Evolutionary conservation across 2,888 invertebrate species (phyloP).

Genomic region (Allolobophora icterica): DNA sequence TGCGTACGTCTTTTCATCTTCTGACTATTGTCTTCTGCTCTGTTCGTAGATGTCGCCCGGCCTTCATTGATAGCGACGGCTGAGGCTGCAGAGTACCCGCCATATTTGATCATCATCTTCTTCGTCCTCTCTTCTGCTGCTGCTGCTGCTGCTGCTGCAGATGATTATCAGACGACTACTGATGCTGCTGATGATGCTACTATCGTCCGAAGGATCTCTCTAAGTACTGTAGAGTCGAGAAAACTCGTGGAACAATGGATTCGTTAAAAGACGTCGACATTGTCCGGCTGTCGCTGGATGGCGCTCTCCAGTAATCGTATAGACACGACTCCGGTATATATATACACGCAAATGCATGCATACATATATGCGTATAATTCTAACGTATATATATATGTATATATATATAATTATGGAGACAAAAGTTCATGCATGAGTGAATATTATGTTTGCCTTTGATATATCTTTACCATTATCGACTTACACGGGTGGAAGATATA

Average conservation of each 20-base stretch:
- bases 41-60: not conserved
- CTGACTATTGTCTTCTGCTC: not conserved
- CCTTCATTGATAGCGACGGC: not conserved
- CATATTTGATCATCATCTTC: constrained; percentile 1
- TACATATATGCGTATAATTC: not conserved
- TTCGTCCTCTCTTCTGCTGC: not conserved
- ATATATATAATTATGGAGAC: not conserved
- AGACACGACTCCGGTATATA: not conserved
- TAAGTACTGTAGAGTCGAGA: not conserved
- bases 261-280: not conserved
- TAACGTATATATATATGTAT: not conserved
- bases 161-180: not conserved
- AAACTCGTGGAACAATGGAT: not conserved
- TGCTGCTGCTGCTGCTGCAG: not conserved
- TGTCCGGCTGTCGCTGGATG: not conserved
- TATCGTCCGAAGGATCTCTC: not conserved
- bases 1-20: not conserved
- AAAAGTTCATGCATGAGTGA: not conserved
- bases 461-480: constrained; percentile 19
- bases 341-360: constrained; percentile 19
- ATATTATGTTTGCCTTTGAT: not conserved
- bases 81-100: not conserved
- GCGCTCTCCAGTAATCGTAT: not conserved
- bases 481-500: not conserved
- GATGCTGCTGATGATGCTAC: too few species aligned